Base-by-base conservation (phyloP, 2,113 vertebrate species). In the Entomyzon cyanotis region DNA sequence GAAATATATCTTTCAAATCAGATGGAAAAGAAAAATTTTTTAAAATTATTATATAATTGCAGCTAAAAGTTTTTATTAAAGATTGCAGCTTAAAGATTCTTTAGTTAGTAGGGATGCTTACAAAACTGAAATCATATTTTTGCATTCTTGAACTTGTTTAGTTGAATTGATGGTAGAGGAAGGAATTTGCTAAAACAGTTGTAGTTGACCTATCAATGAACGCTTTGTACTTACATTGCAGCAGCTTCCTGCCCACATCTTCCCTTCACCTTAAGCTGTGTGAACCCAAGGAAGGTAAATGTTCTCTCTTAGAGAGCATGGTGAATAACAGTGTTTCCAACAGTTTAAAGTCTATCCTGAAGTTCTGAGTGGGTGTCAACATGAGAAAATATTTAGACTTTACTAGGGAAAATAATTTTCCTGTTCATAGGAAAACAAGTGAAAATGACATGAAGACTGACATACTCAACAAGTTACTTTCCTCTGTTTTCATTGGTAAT, bases 161-260 rank as follows among this genome's bases (percentile, higher is more conserved):
- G 4, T 33, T 79, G 4, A 74, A 73, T 46, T 74, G 2, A 35
- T 56, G n/a, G 11, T 24, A 52, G 31, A 52, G 33, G 1, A 18
- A 59, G 4, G 5, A 64, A 55, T 79, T 84, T 92, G 8, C 12
- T 25, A 42, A 74, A 86, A 50, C 4, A 39, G 2, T 11, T 85
- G 39, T 50, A 33, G 11, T 5, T 76, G 9, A 41, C 5, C 82
- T 79, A 35, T 42, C 12, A 59, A 3, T 24, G 5, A 71, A 39
- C 5, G 35, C 11, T 49, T 71, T 80, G 17, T 27, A 42, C 12
- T 42, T 39, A 6, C 0, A 0, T 39, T 2, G 4, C 9, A 65
- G 7, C 25, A 77, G 8, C 10, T 81, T 92, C 28, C 42, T 87
- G 9, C 11, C 65, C 31, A 86, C 31, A 69, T 16, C 5, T 16